Evolutionary conservation across 2,888 invertebrate species (phyloP).

Genomic region (Octodonta nipae): DNA sequence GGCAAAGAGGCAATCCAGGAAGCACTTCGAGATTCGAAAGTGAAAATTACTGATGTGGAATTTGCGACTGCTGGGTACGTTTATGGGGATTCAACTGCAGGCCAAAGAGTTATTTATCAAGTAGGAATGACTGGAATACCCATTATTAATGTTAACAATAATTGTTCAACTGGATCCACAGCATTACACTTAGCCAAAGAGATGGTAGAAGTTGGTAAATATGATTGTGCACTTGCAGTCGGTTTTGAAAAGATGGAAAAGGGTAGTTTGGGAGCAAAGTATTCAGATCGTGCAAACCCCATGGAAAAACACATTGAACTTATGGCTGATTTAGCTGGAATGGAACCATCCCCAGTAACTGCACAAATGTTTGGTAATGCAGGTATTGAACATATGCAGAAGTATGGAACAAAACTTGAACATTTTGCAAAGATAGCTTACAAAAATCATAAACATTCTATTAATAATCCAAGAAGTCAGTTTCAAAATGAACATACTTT

Average conservation of each 20-base stretch:
- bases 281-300: conserved; percentile 72
- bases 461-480: conserved; percentile 92
- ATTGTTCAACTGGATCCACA: conserved; percentile 92
- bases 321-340: conserved; percentile 71
- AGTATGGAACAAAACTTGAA: conserved; percentile 81
- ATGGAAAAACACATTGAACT: conserved; percentile 75
- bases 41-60: conserved; percentile 64
- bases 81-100: conserved; percentile 89
- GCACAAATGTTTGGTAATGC: conserved; percentile 96
- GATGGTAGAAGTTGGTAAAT: conserved; percentile 74
- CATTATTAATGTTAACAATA: conserved; percentile 95
- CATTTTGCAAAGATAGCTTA: conserved; percentile 96
- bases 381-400: conserved; percentile 88
- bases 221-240: conserved; percentile 79
- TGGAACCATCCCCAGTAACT: conserved; percentile 73
- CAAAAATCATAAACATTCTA: conserved; percentile 94
- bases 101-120: conserved; percentile 88
- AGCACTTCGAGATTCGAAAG: conserved; percentile 71
- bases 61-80: conserved; percentile 89
- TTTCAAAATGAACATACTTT: conserved; percentile 82
- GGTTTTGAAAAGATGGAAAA: conserved; percentile 98
- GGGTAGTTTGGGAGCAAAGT: conserved; percentile 67
- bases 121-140: conserved; percentile 86
- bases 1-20: conserved; percentile 84
- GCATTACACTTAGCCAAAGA: conserved; percentile 85